These are phyloP conservation scores for Coecobrya sp. DNA, from an alignment of 2,888 invertebrate species.

Conservation along the genomic window DNA sequence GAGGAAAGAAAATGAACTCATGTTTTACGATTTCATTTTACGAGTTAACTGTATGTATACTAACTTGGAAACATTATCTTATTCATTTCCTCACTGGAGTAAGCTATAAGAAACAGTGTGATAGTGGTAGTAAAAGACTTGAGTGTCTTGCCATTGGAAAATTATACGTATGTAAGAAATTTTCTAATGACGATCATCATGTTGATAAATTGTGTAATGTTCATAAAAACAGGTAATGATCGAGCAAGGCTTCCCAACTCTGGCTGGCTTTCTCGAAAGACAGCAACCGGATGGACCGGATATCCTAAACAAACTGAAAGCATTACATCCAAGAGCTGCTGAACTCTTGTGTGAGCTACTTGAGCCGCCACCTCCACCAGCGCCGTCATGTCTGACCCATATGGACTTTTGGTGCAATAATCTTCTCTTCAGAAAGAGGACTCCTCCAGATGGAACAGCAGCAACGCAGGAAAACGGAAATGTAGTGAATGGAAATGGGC, in stretches of 20 bases:
- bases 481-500: constrained; percentile 67
- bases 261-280: constrained; percentile 84
- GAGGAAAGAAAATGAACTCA: not conserved
- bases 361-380: constrained; percentile 84
- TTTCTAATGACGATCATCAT: not conserved
- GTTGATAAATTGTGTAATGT: not conserved
- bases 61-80: not conserved
- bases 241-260: constrained; percentile 86
- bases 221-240: constrained; percentile 84
- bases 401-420: constrained; percentile 87
- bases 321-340: constrained; percentile 85
- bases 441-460: constrained; percentile 76
- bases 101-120: not conserved
- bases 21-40: not conserved
- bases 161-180: no score
- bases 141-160: no score
- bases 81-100: not conserved
- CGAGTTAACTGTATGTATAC: not conserved
- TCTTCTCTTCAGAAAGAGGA: constrained; percentile 86
- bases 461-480: constrained; percentile 54
- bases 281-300: constrained; percentile 85
- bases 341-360: constrained; percentile 86
- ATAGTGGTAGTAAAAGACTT: not conserved
- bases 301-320: constrained; percentile 84
- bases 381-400: constrained; percentile 84